A percentile compares a stretch with the other conserved stretches of the same genome.
Evolutionary conservation across 2,797 vertebrate genomes (phyloP).

Genomic region (Melanotaenia trifasciata): DNA sequence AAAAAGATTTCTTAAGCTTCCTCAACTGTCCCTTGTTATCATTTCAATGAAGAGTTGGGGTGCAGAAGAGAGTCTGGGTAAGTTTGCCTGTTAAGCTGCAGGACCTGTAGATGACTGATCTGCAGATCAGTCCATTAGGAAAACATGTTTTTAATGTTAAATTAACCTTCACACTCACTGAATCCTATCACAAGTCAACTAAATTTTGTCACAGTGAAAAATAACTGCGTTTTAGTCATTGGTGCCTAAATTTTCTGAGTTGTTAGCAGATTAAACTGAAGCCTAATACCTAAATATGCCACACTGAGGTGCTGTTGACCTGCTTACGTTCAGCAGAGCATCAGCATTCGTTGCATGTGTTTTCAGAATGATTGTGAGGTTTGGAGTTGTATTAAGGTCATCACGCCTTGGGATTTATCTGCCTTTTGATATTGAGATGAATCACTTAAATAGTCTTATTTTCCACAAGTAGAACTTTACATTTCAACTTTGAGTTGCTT

Average conservation of each 20-base stretch:
- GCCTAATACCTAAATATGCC: constrained; percentile 1
- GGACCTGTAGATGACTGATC: too few relatives aligned
- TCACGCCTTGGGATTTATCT: constrained; percentile 8
- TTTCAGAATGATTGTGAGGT: constrained; percentile 14
- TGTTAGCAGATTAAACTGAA: not conserved
- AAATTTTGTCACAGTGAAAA: not conserved
- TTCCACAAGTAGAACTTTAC: constrained; percentile 8
- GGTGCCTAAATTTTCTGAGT: accelerated
- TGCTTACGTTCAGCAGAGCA: not conserved
- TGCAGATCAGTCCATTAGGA: too few relatives aligned
- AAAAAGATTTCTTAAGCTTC: constrained; percentile 15
- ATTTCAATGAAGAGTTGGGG: not conserved
- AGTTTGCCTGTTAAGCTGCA: not conserved
- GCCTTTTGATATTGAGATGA: constrained; percentile 37
- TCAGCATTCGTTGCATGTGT: not conserved
- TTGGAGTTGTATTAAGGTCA: constrained; percentile 35
- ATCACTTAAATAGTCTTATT: constrained; percentile 21
- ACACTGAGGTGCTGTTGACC: constrained; percentile 52
- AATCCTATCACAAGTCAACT: too few relatives aligned
- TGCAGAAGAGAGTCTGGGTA: too few relatives aligned
- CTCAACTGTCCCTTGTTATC: not conserved
- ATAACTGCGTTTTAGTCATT: not conserved
- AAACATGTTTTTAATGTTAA: not conserved
- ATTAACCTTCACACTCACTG: not conserved
- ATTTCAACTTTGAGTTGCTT: not conserved